Evolutionary conservation across 2,888 invertebrate genomes (phyloP).

Genomic region (Fragum sueziense): DNA sequence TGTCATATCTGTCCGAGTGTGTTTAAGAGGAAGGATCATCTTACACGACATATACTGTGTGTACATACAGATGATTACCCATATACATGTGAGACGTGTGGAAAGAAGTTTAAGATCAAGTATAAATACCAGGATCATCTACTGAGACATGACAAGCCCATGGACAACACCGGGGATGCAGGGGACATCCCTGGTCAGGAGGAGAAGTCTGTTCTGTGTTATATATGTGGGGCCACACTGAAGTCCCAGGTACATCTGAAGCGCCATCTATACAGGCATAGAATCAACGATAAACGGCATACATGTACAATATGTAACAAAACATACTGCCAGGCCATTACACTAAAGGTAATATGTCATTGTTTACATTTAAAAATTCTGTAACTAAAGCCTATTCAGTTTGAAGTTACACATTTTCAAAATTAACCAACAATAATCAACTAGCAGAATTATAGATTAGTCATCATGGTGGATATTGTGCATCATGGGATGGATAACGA

Average conservation of each 20-base stretch:
- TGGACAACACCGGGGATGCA: neutral
- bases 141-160: neutral
- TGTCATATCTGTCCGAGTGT: neutral
- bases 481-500: too few species aligned
- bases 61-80: neutral
- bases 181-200: neutral
- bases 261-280: conserved; percentile 19
- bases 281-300: neutral
- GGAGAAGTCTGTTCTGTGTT: conserved; percentile 15
- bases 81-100: conserved; percentile 1
- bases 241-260: conserved; percentile 14
- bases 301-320: conserved; percentile 23
- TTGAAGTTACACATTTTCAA: too few species aligned
- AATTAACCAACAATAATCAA: too few species aligned
- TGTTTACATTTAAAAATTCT: too few species aligned
- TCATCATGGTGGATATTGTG: too few species aligned
- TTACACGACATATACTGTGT: conserved; percentile 6
- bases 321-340: conserved; percentile 17
- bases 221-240: conserved; percentile 25
- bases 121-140: conserved; percentile 10
- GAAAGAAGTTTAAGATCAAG: neutral
- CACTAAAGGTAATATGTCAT: conserved; percentile 1
- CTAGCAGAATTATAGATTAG: too few species aligned
- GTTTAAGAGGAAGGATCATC: conserved; percentile 4
- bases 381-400: too few species aligned